Conservation (phyloP, 2,113 vertebrate genomes). For the Aptenodytes forsteri region DNA sequence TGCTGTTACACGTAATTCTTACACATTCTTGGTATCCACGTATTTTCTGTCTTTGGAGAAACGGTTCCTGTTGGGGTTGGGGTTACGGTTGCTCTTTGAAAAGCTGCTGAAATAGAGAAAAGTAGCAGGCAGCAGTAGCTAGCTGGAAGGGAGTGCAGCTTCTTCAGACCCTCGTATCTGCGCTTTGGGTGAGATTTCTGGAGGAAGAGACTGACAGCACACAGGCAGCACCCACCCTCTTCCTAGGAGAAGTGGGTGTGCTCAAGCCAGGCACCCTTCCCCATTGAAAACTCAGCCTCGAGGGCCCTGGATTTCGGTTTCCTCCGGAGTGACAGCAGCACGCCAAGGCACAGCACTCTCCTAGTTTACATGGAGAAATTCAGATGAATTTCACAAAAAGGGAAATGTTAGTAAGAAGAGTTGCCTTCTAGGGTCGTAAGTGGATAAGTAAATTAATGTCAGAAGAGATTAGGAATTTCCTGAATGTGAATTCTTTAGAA, state of each 20-base stretch:
- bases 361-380: neutral
- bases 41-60: neutral
- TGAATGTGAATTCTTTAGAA: neutral
- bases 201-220: neutral
- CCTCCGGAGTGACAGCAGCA: neutral
- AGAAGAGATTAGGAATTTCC: neutral
- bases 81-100: neutral
- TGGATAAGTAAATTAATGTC: neutral
- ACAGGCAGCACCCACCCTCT: neutral
- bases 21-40: accelerated
- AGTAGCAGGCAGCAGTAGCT: neutral
- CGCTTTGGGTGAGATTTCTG: neutral
- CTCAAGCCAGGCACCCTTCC: neutral
- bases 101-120: neutral
- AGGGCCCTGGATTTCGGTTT: neutral
- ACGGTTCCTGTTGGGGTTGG: neutral
- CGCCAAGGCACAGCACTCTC: neutral
- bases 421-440: neutral
- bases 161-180: neutral
- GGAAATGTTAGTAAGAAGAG: neutral
- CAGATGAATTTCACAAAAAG: neutral
- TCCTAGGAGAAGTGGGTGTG: neutral
- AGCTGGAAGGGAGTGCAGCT: neutral
- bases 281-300: neutral
- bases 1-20: neutral